phyloP scores from a whole-genome alignment of 2,797 vertebrate species.

The Eulemur coronatus region DNA sequence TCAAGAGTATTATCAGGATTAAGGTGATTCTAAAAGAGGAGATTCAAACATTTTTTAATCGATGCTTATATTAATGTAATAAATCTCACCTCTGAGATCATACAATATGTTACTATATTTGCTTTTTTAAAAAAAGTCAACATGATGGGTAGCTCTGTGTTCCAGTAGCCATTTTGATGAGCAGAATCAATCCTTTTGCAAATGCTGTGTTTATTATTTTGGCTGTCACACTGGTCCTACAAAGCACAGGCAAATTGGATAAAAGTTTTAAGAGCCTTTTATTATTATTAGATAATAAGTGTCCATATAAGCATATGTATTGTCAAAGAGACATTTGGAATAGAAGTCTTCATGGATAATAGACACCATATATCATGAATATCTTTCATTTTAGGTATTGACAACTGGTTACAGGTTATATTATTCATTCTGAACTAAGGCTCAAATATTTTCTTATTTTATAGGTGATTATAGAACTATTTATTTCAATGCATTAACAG shows the following conservation, averaged over 20 bases:
- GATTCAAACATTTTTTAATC: background rate
- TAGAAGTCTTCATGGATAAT: background rate
- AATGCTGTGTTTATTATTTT: constrained; percentile 6
- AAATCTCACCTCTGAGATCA: background rate
- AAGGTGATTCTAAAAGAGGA: background rate
- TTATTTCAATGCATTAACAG: background rate
- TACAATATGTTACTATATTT: background rate
- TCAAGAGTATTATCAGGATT: background rate
- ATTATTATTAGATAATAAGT: background rate
- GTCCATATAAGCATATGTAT: background rate
- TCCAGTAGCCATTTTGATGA: background rate
- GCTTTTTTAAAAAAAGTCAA: background rate
- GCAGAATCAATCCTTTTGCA: background rate
- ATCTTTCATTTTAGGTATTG: background rate
- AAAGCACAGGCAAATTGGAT: background rate
- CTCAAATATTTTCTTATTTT: background rate
- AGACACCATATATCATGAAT: background rate
- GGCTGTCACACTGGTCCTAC: background rate
- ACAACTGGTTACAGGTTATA: background rate
- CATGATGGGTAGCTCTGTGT: background rate
- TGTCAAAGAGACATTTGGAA: background rate
- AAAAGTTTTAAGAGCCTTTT: background rate
- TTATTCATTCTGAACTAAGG: background rate
- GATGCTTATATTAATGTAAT: background rate
- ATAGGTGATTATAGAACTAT: background rate